Base-by-base conservation (phyloP, 2,888 invertebrate species). In the Amphipoea oculea region DNA sequence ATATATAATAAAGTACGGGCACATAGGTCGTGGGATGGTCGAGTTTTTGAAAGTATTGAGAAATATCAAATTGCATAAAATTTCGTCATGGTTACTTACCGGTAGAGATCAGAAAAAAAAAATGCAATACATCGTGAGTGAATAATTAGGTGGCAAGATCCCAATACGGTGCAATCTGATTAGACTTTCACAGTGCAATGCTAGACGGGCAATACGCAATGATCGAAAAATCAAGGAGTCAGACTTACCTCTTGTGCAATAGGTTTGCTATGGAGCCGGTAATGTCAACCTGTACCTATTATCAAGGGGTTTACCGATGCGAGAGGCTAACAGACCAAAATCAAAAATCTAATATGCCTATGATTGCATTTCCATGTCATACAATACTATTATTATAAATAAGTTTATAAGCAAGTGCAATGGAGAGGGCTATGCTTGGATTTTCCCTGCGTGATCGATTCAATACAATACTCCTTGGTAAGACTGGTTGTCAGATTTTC, bases 21-120 rank as follows among this genome's bases (percentile, higher is more conserved):
- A 81, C 84, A 82, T 65, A 83, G 89, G 87, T 89, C 89, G 86
- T 89, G 90, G 73, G 90, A 90, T 86, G 90, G 77, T 77, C 79
- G 79, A 85, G 40, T 82, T 89, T 82, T 83, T 76, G 81, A 78
- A 85, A 68, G 68, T 63, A 84, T 89, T 89, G 82, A 70, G 86
- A 84, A 89, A 90, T 80, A 84, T 68, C 54, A 77, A 89, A 89
- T 89, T 88, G 83, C 86, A 84, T 75, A 78, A 76, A 85, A 84
- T 88, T 89, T 89, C 89, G 42, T 70, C 83, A 89, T 57, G 20
- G 12, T 68, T 69, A 89, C 84, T 89, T 84, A 84, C 73, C 65
- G 76, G 75, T 79, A 60, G 45, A 76, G 76, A 76, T 76, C 40
- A 42, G 29, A 73, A 23, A 70, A 83, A 70, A 83, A 84, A 81